Percentiles rank a stretch among this genome's conserved stretches.
phyloP scores from a whole-genome alignment of 53 echinoderm and acorn worm genomes.

The Actinopyga echinites region DNA sequence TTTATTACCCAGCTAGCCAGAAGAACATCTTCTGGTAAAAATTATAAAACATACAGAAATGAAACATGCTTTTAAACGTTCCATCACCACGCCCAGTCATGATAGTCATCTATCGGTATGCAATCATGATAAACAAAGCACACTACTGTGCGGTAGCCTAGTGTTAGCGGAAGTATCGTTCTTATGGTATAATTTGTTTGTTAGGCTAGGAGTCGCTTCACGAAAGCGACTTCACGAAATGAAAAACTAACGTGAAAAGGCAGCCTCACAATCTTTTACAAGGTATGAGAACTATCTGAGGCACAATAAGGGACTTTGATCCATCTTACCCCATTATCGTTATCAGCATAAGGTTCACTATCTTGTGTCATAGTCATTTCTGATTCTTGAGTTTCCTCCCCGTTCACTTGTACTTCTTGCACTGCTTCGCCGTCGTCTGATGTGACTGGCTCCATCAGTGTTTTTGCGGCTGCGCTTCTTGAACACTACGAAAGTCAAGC shows the following conservation, averaged over 20 bases:
- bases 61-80: no score
- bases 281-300: neutral
- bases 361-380: constrained; percentile 39
- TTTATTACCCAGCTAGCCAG: no score
- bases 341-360: neutral
- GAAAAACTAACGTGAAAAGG: neutral
- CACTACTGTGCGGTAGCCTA: neutral
- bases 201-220: neutral
- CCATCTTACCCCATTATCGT: constrained; percentile 9
- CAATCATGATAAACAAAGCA: constrained; percentile 9
- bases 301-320: neutral
- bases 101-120: neutral
- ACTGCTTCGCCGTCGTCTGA: neutral
- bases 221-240: neutral
- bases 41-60: no score
- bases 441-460: no score
- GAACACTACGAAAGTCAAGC: no score
- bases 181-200: neutral
- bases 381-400: constrained; percentile 5
- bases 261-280: neutral
- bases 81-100: constrained; percentile 30
- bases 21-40: no score
- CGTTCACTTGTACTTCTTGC: constrained; percentile 4
- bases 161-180: constrained; percentile 23
- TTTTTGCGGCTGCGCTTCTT: no score